Evolutionary conservation across 2,797 vertebrate genomes (phyloP).

Genomic region (Ceyx erithaca): DNA sequence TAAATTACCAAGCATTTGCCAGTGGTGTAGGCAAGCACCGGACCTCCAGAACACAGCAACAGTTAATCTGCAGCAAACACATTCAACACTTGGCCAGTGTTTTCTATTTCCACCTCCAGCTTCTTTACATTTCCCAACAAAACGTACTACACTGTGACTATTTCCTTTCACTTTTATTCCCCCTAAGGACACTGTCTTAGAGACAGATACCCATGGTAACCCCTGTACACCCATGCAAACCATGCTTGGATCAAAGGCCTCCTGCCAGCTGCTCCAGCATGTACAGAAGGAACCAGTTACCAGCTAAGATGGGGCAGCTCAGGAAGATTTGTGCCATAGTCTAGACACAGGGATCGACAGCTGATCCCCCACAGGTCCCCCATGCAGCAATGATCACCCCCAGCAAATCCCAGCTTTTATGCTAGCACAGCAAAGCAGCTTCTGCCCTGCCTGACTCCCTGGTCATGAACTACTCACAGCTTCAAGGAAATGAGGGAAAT

Average conservation of each 20-base stretch:
- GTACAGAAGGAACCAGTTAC: not conserved
- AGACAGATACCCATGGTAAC: not conserved
- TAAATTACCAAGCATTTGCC: not conserved
- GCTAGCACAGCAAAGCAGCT: not conserved
- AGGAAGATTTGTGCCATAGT: not conserved
- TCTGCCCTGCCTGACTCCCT: not conserved
- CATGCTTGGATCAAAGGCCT: not conserved
- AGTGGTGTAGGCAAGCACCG: not conserved
- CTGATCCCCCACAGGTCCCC: accelerated
- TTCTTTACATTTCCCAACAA: not conserved
- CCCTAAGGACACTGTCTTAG: not conserved
- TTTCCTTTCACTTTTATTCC: not conserved
- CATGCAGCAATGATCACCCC: not conserved
- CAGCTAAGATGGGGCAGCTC: not conserved
- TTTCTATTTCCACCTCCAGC: not conserved
- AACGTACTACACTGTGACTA: not conserved
- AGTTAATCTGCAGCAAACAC: not conserved
- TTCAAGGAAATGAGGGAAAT: not conserved
- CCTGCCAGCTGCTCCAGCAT: not conserved
- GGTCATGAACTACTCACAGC: not conserved
- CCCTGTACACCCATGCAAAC: not conserved
- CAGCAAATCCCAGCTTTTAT: not conserved
- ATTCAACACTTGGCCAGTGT: not conserved
- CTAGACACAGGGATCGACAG: not conserved
- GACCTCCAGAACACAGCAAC: not conserved